Evolutionary conservation across 2,797 vertebrate genomes (phyloP).

Genomic region (Coregonus ussuriensis): DNA sequence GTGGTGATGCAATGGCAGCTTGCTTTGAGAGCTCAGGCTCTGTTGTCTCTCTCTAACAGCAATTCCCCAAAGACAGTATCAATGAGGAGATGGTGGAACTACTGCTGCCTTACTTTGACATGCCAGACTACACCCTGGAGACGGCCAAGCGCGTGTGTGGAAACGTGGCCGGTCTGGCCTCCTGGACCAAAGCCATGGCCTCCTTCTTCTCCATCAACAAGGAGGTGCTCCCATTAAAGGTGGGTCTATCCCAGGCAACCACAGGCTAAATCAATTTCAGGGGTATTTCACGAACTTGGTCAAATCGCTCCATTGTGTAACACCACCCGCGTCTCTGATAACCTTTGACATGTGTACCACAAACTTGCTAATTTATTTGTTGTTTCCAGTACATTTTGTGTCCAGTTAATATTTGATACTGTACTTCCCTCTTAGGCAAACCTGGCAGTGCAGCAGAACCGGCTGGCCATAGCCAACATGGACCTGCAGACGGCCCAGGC

Average conservation of each 20-base stretch:
- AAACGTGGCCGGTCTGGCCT: slow-evolving; percentile 93
- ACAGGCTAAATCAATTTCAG: background rate
- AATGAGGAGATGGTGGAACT: slow-evolving; percentile 94
- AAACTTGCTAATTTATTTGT: slow-evolving; percentile 59
- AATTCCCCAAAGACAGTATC: slow-evolving; percentile 96
- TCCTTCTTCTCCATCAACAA: slow-evolving; percentile 95
- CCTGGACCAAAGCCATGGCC: slow-evolving; percentile 98
- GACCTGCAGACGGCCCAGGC: slow-evolving; percentile 91
- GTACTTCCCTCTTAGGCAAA: background rate
- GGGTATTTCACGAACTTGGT: background rate
- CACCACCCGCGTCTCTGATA: slow-evolving; percentile 14
- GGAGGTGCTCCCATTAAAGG: slow-evolving; percentile 96
- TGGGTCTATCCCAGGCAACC: slow-evolving; percentile 47
- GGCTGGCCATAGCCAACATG: slow-evolving; percentile 81
- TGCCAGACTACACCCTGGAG: slow-evolving; percentile 94
- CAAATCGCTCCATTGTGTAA: background rate
- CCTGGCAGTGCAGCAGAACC: slow-evolving; percentile 88
- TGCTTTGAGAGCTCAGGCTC: background rate
- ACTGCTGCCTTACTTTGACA: slow-evolving; percentile 90
- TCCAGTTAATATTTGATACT: background rate
- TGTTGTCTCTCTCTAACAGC: slow-evolving; percentile 64
- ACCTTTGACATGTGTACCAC: slow-evolving; percentile 52
- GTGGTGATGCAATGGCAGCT: background rate
- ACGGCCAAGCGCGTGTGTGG: slow-evolving; percentile 93
- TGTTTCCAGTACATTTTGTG: slow-evolving; percentile 51